These are phyloP conservation scores for Macropodus opercularis DNA, from an alignment of 2,797 vertebrate genomes.

Conservation along the genomic window DNA sequence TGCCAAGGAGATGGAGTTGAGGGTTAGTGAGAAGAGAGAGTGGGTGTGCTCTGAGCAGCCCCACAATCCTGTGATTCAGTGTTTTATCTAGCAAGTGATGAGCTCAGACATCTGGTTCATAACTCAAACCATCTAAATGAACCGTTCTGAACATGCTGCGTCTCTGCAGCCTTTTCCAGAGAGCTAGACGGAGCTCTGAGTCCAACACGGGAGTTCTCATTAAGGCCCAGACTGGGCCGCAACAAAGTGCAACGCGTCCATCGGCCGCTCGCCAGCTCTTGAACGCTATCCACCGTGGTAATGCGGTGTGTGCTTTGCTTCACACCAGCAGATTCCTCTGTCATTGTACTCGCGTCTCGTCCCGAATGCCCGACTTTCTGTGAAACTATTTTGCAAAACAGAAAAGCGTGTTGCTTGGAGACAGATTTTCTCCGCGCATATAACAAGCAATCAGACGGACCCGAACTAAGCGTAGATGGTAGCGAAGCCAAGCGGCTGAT, in stretches of 20 bases:
- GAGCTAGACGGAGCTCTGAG: slow-evolving; percentile 3
- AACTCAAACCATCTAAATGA: background rate
- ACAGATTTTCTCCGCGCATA: slow-evolving; percentile 51
- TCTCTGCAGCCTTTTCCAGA: slow-evolving; percentile 19
- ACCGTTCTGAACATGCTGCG: slow-evolving; percentile 1
- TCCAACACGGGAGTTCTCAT: slow-evolving; percentile 43
- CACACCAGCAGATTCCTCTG: slow-evolving; percentile 21
- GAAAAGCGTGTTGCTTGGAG: slow-evolving; percentile 66
- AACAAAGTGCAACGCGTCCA: slow-evolving; percentile 61
- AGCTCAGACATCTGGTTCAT: slow-evolving; percentile 28
- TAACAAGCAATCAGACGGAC: slow-evolving; percentile 60
- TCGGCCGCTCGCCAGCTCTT: slow-evolving; percentile 43
- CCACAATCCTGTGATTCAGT: slow-evolving; percentile 36
- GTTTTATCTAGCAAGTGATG: slow-evolving; percentile 7
- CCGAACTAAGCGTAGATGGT: slow-evolving; percentile 49
- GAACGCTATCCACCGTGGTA: slow-evolving; percentile 19
- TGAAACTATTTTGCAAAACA: slow-evolving; percentile 69
- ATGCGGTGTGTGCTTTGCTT: slow-evolving; percentile 19
- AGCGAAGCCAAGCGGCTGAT: slow-evolving; percentile 61
- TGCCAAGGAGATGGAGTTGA: slow-evolving; percentile 48
- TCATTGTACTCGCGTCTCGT: background rate
- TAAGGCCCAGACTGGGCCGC: slow-evolving; percentile 55
- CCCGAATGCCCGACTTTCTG: background rate
- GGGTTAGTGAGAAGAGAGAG: slow-evolving; percentile 34
- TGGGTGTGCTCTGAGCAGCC: slow-evolving; percentile 47